Percentiles rank a stretch among this genome's conserved stretches.
phyloP scores from a whole-genome alignment of 2,113 vertebrate species.

The Brachionichthys hirsutus region DNA sequence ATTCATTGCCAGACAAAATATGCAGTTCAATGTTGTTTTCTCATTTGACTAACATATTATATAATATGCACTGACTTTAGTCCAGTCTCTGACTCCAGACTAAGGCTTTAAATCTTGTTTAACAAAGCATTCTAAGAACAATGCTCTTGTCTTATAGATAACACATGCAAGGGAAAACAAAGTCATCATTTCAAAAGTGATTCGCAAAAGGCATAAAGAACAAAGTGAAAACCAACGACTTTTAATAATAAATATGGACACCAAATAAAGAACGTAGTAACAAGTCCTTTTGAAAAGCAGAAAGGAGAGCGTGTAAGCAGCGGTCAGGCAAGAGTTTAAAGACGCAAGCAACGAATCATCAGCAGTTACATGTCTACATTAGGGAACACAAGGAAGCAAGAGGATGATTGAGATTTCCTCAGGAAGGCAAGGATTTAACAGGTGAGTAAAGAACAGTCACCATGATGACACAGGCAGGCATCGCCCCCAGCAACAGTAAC shows the following conservation, averaged over 20 bases:
- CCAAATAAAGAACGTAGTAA: no score
- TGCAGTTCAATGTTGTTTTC: conserved; percentile 75
- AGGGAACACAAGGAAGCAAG: conserved; percentile 5
- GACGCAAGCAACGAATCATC: conserved; percentile 32
- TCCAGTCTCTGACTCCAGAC: conserved; percentile 65
- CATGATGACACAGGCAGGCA: conserved; percentile 46
- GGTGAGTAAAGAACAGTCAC: conserved; percentile 21
- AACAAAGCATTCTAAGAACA: conserved; percentile 62
- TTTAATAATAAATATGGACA: conserved; percentile 2
- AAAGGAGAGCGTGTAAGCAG: conserved; percentile 22
- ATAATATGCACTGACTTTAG: conserved; percentile 64
- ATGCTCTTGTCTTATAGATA: conserved; percentile 38
- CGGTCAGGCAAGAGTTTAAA: conserved; percentile 28
- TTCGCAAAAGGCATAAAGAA: background rate
- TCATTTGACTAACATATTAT: conserved; percentile 51
- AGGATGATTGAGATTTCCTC: background rate
- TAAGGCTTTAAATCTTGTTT: conserved; percentile 66
- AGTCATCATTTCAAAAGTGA: conserved; percentile 34
- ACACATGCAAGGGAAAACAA: conserved; percentile 79
- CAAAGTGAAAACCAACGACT: conserved; percentile 3
- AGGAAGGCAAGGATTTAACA: conserved; percentile 17
- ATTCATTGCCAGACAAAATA: conserved; percentile 82
- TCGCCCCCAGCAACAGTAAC: conserved; percentile 41
- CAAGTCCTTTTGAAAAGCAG: no score
- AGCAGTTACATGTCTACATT: conserved; percentile 27